Evolutionary conservation across 2,888 invertebrate genomes (phyloP), one percentile per base, ranked within the genome.

Genomic region (Drosophila quasianomalipes): DNA sequence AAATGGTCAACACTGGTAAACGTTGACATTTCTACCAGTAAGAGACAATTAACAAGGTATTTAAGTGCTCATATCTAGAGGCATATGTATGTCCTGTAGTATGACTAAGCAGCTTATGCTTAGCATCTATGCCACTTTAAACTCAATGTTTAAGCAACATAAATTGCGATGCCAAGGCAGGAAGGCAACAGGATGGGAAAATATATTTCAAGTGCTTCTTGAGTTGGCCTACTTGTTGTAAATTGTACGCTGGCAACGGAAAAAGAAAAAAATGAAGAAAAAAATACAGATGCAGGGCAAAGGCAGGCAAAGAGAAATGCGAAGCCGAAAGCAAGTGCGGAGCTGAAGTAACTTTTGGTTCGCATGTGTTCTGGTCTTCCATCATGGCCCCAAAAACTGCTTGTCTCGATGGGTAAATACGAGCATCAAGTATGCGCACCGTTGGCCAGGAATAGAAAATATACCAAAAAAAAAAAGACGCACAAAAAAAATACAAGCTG

Each of bases 281-380:
- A 57, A 33, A 31, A 41, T 37, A 53, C 1, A 26, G 31, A 53
- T 30, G 54, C 2, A 14, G 22, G 31, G 41, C 22, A 31, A 30
- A 30, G 53, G 55, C 53, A 31, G 35, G 16, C 28, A 44, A 44
- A 19, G 35, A 53, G 54, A 44, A 33, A 26, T 16, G 26, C 16
- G n/a, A 31, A 22, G 49, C 44, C 28, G 52, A 72, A 75, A 67
- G 78, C 60, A 76, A 75, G 73, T 60, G 47, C 63, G 63, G n/a
- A 49, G 70, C 51, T 47, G 77, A 30, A 70, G 70, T 39, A 82
- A 90, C 74, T 86, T 84, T 80, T 80, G 78, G 79, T 82, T 89
- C 87, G 91, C 89, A 91, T 89, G 89, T 91, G 88, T 83, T 83
- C 85, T 76, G 91, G 91, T 85, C 89, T 87, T 91, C 76, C 91